Conservation (phyloP, 2,797 vertebrate genomes). For the Rhabdomys pumilio region DNA sequence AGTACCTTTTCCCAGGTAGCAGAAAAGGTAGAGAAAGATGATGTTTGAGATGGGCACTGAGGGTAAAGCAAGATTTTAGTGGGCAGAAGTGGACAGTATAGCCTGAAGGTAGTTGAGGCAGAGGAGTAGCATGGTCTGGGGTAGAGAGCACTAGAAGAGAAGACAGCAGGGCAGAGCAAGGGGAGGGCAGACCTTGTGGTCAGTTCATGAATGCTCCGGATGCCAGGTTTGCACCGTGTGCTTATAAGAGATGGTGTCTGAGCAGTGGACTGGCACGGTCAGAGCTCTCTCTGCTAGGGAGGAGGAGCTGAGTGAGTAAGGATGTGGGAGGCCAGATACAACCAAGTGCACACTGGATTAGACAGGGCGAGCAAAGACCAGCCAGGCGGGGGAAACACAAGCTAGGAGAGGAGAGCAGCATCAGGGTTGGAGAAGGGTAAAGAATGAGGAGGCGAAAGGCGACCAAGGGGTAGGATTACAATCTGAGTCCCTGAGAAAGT, state of each 20-base stretch:
- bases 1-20: neutral
- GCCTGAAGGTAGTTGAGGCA: neutral
- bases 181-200: too few relatives aligned
- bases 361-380: rapidly evolving
- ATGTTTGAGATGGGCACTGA: neutral
- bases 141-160: neutral
- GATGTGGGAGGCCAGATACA: neutral
- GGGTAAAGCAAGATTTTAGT: neutral
- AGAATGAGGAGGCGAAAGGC: neutral
- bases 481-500: neutral
- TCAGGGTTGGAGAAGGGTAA: too few relatives aligned
- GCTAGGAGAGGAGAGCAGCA: too few relatives aligned
- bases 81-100: neutral
- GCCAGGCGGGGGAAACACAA: neutral
- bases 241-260: neutral
- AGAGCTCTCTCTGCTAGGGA: neutral
- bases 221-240: rapidly evolving
- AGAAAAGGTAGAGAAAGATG: neutral
- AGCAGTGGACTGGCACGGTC: neutral
- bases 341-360: neutral
- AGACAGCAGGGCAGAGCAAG: neutral
- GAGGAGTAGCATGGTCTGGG: neutral
- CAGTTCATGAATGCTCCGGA: neutral
- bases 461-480: neutral
- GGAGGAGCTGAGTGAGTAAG: neutral